phyloP scores from a whole-genome alignment of 2,797 vertebrate species.

The Ptychobarbus kaznakovi region DNA sequence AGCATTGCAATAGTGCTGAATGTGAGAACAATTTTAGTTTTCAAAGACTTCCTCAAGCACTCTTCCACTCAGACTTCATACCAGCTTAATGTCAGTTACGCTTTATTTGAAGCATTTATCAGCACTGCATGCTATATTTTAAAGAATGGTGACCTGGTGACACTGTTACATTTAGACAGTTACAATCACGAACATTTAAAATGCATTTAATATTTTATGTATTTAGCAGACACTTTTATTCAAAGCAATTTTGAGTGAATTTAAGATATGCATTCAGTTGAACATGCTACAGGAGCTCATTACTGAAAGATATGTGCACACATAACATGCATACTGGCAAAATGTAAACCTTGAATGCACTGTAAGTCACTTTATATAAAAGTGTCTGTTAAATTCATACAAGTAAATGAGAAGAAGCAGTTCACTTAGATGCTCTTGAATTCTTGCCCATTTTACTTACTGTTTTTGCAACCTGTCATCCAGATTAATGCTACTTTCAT shows the following conservation, averaged over 20 bases:
- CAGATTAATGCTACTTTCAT: constrained; percentile 32
- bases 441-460: constrained; percentile 9
- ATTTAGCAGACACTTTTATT: neutral
- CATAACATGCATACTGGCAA: neutral
- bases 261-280: neutral
- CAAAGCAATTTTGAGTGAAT: neutral
- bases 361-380: neutral
- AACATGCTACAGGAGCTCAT: neutral
- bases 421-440: neutral
- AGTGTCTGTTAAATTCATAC: neutral
- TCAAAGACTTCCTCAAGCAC: neutral
- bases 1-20: neutral
- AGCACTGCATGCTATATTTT: neutral
- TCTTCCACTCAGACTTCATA: neutral
- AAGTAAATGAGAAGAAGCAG: constrained; percentile 1
- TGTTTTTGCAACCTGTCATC: constrained; percentile 26
- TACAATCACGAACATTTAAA: neutral
- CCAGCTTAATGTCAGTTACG: neutral
- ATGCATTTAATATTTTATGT: neutral
- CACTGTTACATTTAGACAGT: neutral
- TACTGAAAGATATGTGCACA: neutral
- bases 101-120: constrained; percentile 1
- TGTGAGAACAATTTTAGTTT: neutral
- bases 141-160: neutral
- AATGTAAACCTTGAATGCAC: neutral